phyloP scores from a whole-genome alignment of 2,888 invertebrate genomes.

The Synanthedon andrenaeformis region DNA sequence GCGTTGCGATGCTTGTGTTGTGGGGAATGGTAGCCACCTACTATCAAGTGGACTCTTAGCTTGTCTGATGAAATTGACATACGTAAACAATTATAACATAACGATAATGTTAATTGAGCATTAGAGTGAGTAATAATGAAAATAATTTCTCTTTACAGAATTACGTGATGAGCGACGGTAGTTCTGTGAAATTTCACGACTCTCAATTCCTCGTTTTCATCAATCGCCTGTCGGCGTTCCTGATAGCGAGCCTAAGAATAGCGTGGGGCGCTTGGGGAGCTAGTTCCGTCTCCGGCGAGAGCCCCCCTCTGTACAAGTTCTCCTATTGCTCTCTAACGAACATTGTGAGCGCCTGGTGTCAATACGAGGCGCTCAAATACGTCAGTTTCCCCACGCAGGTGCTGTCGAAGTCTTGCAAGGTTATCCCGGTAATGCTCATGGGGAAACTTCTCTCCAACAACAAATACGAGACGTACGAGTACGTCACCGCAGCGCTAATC shows the following conservation, averaged over 20 bases:
- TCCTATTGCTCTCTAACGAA: conserved; percentile 96
- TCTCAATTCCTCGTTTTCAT: conserved; percentile 97
- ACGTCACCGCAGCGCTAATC: conserved; percentile 88
- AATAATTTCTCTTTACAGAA: conserved; percentile 42
- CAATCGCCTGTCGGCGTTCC: conserved; percentile 90
- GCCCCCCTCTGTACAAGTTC: conserved; percentile 93
- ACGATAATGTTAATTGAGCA: no score
- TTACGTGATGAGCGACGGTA: conserved; percentile 75
- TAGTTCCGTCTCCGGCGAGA: conserved; percentile 75
- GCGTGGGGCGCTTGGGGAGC: conserved; percentile 6
- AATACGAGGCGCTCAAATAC: conserved; percentile 98
- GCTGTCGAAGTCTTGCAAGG: conserved; percentile 97
- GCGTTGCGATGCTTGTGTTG: no score
- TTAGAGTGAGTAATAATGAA: no score
- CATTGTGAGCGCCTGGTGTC: conserved; percentile 99
- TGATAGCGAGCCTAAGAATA: conserved; percentile 77
- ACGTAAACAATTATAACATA: no score
- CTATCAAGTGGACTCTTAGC: no score
- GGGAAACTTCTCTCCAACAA: conserved; percentile 90
- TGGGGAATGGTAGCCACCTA: no score
- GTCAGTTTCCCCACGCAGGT: conserved; percentile 98
- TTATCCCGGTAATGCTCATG: conserved; percentile 98
- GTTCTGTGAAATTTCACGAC: conserved; percentile 82
- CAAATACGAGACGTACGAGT: conserved; percentile 91
- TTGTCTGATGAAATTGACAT: no score